Conservation (phyloP, 2,888 invertebrate genomes). For the Scaptodrosophila latifasciaeformis region DNA sequence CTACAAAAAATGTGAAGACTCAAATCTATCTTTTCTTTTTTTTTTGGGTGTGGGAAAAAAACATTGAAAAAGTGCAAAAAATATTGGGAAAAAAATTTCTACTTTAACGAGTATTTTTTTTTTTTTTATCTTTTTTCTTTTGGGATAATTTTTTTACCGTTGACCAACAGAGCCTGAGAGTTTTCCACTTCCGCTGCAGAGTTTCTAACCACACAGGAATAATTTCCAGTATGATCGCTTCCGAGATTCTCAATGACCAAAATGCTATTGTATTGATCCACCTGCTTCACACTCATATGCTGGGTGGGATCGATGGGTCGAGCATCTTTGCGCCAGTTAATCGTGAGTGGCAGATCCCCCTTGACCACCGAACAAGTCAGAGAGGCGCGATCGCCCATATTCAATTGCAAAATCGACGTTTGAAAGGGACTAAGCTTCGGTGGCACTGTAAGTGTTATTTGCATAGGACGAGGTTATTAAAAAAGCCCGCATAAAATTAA, state of each 20-base stretch:
- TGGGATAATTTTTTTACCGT: conserved; percentile 82
- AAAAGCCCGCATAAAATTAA: conserved; percentile 7
- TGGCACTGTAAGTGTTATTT: conserved; percentile 77
- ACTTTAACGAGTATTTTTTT: conserved; percentile 2
- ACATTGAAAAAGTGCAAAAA: conserved; percentile 16
- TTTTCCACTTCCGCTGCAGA: conserved; percentile 84
- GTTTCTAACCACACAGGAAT: conserved; percentile 84
- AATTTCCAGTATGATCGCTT: conserved; percentile 86
- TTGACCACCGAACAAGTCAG: conserved; percentile 85
- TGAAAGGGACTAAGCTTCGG: conserved; percentile 86
- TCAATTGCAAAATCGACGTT: conserved; percentile 81
- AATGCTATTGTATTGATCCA: conserved; percentile 86
- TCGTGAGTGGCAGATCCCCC: conserved; percentile 85
- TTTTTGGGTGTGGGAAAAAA: conserved; percentile 17
- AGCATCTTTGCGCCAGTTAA: conserved; percentile 86
- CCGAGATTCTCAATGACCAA: conserved; percentile 85
- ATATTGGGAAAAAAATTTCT: conserved; percentile 14
- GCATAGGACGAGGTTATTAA: conserved; percentile 1
- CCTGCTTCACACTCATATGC: conserved; percentile 82
- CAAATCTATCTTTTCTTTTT: conserved; percentile 11
- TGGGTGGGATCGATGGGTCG: conserved; percentile 79
- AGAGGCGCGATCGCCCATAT: conserved; percentile 84
- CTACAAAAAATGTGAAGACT: no score
- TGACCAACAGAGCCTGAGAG: conserved; percentile 84
- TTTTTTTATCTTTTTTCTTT: conserved; percentile 44